Evolutionary conservation across 2,888 invertebrate species (phyloP).

Genomic region (Tholera decimalis): DNA sequence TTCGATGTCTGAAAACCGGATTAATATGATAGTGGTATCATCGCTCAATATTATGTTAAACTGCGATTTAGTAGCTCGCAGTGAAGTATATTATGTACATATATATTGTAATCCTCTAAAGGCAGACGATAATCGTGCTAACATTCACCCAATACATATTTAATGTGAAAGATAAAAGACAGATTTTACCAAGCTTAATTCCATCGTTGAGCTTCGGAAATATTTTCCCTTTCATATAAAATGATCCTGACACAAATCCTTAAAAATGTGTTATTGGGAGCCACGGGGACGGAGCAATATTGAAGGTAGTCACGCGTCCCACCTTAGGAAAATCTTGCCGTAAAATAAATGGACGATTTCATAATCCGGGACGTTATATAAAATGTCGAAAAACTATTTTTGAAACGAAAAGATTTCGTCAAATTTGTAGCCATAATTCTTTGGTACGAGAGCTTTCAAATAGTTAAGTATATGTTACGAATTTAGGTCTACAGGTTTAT

Average conservation of each 20-base stretch:
- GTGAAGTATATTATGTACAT: too few species aligned
- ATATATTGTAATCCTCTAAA: slow-evolving; percentile 34
- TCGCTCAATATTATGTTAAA: slow-evolving; percentile 29
- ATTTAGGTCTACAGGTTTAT: background rate
- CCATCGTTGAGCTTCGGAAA: slow-evolving; percentile 74
- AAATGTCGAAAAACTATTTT: slow-evolving; percentile 57
- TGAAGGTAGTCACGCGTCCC: slow-evolving; percentile 68
- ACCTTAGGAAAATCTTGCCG: slow-evolving; percentile 63
- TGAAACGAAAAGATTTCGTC: slow-evolving; percentile 42
- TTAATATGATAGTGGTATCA: slow-evolving; percentile 26
- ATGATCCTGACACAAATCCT: slow-evolving; percentile 79
- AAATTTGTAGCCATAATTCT: slow-evolving; percentile 26
- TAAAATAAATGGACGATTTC: slow-evolving; percentile 65
- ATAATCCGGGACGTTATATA: slow-evolving; percentile 63
- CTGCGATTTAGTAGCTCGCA: slow-evolving; percentile 12
- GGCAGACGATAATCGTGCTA: slow-evolving; percentile 38
- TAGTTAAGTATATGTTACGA: slow-evolving; percentile 8
- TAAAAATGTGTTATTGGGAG: slow-evolving; percentile 81
- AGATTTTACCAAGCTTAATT: slow-evolving; percentile 73
- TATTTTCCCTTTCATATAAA: slow-evolving; percentile 77
- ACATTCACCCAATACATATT: slow-evolving; percentile 66
- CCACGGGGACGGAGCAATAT: slow-evolving; percentile 69
- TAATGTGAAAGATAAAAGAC: slow-evolving; percentile 73
- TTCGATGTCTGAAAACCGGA: slow-evolving; percentile 33
- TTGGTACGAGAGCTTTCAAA: slow-evolving; percentile 6